Conservation (phyloP, 1,140 invertebrate genomes). For the Scaptodrosophila lebanonensis region DNA sequence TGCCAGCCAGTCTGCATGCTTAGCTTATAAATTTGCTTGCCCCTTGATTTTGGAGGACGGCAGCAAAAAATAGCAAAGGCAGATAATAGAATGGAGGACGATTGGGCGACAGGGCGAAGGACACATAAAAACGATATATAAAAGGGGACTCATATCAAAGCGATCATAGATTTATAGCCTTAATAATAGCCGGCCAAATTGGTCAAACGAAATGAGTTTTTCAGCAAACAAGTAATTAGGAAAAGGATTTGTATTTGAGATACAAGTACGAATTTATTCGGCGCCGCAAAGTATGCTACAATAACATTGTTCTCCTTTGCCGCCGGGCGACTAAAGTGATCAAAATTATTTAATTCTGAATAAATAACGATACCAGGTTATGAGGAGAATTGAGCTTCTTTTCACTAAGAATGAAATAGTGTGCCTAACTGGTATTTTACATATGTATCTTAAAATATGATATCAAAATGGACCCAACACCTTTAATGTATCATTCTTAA, state of each 20-base stretch:
- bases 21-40: slow-evolving; percentile 42
- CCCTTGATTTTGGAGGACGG: slow-evolving; percentile 63
- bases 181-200: slow-evolving; percentile 58
- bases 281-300: slow-evolving; percentile 35
- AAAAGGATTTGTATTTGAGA: slow-evolving; percentile 58
- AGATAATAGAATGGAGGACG: slow-evolving; percentile 42
- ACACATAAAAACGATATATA: slow-evolving; percentile 60
- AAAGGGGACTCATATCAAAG: slow-evolving; percentile 64
- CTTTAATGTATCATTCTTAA: no score
- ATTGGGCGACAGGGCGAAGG: no score
- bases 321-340: slow-evolving; percentile 27
- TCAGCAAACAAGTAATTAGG: slow-evolving; percentile 67
- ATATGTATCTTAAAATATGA: no score
- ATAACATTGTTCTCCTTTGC: slow-evolving; percentile 42
- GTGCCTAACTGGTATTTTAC: no score
- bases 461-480: no score
- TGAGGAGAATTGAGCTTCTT: no score
- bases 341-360: not conserved
- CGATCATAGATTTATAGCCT: slow-evolving; percentile 74
- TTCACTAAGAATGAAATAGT: not conserved
- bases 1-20: slow-evolving; percentile 28
- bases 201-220: slow-evolving; percentile 32
- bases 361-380: no score
- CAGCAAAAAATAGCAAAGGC: slow-evolving; percentile 16
- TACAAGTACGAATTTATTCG: slow-evolving; percentile 21